Evolutionary conservation across 2,113 vertebrate genomes (phyloP).

Genomic region (Protobothrops mucrosquamatus): DNA sequence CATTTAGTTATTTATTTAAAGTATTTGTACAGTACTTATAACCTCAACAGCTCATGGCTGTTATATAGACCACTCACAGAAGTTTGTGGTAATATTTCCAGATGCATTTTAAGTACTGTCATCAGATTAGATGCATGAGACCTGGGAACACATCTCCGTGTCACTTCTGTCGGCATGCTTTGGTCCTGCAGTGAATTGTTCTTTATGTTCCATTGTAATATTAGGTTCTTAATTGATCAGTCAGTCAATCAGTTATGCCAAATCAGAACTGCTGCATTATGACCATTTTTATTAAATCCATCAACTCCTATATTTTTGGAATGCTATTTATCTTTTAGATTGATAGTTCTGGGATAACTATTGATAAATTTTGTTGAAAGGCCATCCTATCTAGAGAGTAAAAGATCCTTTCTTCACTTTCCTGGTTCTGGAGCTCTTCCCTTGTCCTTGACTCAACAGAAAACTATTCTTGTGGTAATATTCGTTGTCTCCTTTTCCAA

Average conservation of each 20-base stretch:
- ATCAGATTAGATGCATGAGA: not conserved
- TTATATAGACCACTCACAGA: not conserved
- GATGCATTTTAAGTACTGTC: not conserved
- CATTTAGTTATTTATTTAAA: not conserved
- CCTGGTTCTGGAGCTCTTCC: not conserved
- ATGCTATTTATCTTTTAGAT: not conserved
- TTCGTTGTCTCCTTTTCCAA: not conserved
- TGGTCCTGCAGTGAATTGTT: not conserved
- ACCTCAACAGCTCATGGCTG: not conserved
- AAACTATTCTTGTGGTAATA: not conserved
- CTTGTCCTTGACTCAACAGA: not conserved
- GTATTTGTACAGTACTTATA: not conserved
- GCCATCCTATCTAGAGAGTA: not conserved
- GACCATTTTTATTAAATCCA: not conserved
- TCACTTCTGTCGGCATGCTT: not conserved
- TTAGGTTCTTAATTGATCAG: not conserved
- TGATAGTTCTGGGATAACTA: not conserved
- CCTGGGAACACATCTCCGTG: not conserved
- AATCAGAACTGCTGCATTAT: not conserved
- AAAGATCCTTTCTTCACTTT: not conserved
- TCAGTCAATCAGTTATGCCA: not conserved
- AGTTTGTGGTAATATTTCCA: not conserved
- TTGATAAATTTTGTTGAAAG: not conserved
- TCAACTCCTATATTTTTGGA: not conserved
- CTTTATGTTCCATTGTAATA: not conserved